Percentiles rank a stretch among this genome's conserved stretches.
phyloP scores from a whole-genome alignment of 2,113 vertebrate genomes.

The Chitala chitala region DNA sequence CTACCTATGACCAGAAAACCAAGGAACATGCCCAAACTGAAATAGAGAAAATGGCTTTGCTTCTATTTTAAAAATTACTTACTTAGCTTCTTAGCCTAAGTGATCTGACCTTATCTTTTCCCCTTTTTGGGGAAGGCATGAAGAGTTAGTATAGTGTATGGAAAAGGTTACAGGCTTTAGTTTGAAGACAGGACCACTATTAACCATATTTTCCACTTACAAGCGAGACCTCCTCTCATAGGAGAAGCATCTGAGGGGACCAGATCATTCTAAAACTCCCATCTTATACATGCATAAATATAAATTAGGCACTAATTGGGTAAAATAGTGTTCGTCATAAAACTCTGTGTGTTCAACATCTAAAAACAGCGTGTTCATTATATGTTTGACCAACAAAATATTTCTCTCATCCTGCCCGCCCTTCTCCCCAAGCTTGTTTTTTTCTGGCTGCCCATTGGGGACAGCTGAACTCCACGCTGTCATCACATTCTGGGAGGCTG shows the following conservation, averaged over 20 bases:
- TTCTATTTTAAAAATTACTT: too few species aligned
- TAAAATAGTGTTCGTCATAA: too few species aligned
- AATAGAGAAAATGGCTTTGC: too few species aligned
- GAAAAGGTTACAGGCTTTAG: too few species aligned
- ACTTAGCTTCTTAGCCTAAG: too few species aligned
- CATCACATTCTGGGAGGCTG: neutral
- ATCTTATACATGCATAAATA: neutral
- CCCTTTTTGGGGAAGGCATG: too few species aligned
- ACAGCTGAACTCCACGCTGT: neutral
- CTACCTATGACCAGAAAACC: neutral
- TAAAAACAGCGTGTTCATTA: too few species aligned
- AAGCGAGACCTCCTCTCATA: slow-evolving; percentile 18
- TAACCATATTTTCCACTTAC: slow-evolving; percentile 35
- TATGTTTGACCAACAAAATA: too few species aligned
- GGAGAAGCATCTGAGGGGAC: neutral
- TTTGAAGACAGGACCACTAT: slow-evolving; percentile 29
- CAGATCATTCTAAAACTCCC: neutral
- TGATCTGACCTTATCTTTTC: too few species aligned
- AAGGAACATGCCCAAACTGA: neutral
- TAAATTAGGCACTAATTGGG: too few species aligned
- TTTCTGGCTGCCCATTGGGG: neutral
- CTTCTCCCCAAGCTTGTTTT: neutral
- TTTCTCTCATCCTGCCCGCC: neutral
- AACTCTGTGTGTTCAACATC: too few species aligned
- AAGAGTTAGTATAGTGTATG: too few species aligned